phyloP scores from a whole-genome alignment of 2,113 vertebrate genomes.

The Neotragus pygmaeus region DNA sequence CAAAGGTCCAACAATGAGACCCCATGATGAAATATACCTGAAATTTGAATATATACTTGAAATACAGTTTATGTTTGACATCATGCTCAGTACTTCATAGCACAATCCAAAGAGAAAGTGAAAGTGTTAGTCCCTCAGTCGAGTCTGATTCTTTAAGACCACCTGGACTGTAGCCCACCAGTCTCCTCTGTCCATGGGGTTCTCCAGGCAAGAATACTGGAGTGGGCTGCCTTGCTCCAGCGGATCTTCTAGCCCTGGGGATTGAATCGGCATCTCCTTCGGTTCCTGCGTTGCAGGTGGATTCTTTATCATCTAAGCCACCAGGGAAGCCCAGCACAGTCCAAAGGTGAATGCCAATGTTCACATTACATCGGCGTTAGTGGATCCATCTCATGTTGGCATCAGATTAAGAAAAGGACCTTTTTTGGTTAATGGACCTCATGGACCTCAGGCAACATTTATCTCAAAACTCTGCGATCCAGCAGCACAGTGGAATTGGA shows the following conservation, averaged over 20 bases:
- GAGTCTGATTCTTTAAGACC: not conserved
- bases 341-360: not conserved
- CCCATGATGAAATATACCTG: not conserved
- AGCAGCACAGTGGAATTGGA: not conserved
- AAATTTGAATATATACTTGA: not conserved
- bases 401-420: not conserved
- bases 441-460: not conserved
- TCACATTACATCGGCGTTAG: not conserved
- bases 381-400: not conserved
- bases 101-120: not conserved
- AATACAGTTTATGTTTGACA: not conserved
- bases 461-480: not conserved
- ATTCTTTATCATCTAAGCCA: not conserved
- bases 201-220: not conserved
- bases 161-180: not conserved
- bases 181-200: not conserved
- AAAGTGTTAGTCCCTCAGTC: not conserved
- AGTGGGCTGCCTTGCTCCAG: not conserved
- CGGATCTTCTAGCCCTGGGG: not conserved
- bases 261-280: accelerated
- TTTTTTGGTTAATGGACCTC: not conserved
- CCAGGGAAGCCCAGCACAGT: not conserved
- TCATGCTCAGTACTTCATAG: too few relatives aligned
- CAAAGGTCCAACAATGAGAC: not conserved
- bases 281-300: not conserved